Evolutionary conservation across 2,888 invertebrate species (phyloP).

Genomic region (Lepidocyrtinus sp.): DNA sequence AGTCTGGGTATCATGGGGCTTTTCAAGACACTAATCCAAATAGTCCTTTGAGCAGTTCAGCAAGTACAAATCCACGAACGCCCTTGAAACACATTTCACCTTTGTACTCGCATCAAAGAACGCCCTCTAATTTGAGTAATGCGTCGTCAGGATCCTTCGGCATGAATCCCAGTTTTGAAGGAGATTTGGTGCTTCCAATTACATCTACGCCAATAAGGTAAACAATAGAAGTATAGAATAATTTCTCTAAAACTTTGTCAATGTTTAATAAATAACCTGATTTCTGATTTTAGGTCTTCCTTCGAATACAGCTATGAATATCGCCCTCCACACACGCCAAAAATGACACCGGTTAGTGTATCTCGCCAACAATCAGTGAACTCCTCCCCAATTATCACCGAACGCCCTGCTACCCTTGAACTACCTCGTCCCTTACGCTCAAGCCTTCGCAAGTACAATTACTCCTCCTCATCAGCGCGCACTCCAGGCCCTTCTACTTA

Average conservation of each 20-base stretch:
- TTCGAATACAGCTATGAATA: constrained; percentile 63
- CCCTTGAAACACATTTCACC: constrained; percentile 70
- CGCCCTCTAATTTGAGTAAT: constrained; percentile 83
- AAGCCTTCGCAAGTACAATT: constrained; percentile 82
- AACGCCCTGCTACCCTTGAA: constrained; percentile 77
- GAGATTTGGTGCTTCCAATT: constrained; percentile 70
- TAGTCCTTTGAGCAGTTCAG: constrained; percentile 74
- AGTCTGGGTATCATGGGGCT: constrained; percentile 64
- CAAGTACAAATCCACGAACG: constrained; percentile 73
- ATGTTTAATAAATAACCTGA: too few species aligned
- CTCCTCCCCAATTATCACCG: constrained; percentile 69
- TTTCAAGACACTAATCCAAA: constrained; percentile 72
- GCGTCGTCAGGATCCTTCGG: constrained; percentile 76
- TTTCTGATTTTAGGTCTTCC: constrained; percentile 50
- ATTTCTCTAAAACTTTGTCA: too few species aligned
- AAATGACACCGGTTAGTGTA: constrained; percentile 68
- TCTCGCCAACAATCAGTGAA: constrained; percentile 68
- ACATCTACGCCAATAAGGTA: constrained; percentile 73
- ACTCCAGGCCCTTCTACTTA: constrained; percentile 59
- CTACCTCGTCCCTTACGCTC: constrained; percentile 81
- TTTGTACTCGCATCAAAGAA: constrained; percentile 79
- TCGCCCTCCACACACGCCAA: constrained; percentile 58
- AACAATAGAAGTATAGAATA: too few species aligned
- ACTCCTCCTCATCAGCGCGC: constrained; percentile 71
- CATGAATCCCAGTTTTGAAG: constrained; percentile 79